Conservation (phyloP, 2,113 vertebrate genomes). For the Elephas maximus region DNA sequence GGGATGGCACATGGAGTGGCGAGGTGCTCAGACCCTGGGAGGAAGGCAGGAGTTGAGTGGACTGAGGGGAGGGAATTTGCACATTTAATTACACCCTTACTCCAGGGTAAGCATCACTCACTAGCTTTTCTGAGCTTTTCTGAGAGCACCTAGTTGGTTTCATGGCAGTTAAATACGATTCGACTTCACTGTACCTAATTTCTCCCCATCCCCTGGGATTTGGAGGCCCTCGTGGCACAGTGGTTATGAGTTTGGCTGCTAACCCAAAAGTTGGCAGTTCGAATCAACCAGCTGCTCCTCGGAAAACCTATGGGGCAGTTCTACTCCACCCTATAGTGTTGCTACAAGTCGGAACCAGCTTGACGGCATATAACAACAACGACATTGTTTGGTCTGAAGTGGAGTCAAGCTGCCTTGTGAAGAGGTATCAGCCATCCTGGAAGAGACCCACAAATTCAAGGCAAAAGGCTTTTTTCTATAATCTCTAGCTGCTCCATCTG, state of each 20-base stretch:
- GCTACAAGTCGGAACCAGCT: no score
- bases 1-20: not conserved
- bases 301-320: no score
- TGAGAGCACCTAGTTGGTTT: not conserved
- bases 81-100: no score
- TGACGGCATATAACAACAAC: no score
- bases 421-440: not conserved
- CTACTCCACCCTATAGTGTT: no score
- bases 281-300: no score
- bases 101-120: not conserved
- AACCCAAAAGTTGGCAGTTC: no score
- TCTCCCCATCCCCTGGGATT: not conserved
- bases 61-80: no score
- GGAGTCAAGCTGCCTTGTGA: not conserved
- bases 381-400: not conserved
- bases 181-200: not conserved
- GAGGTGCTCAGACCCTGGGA: fast-evolving
- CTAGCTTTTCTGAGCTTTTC: no score
- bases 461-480: not conserved
- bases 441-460: not conserved
- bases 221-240: not conserved
- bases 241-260: no score
- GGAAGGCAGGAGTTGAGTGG: not conserved
- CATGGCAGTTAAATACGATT: not conserved
- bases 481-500: not conserved